phyloP scores from a whole-genome alignment of 2,797 vertebrate species.

The Cuculus canorus region DNA sequence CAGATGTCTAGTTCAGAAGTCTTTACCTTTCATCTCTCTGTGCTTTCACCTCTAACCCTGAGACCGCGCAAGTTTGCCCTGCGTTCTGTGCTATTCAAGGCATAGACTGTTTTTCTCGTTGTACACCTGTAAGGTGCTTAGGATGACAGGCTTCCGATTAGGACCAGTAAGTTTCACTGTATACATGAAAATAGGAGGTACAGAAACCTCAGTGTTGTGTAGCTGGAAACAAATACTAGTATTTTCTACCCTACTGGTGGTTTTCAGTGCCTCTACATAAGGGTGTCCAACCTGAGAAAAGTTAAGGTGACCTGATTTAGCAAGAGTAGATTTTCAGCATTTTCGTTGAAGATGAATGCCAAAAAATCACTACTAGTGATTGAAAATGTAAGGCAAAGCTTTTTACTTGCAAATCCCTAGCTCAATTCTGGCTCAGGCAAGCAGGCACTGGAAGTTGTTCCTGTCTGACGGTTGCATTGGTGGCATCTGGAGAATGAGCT shows the following conservation, averaged over 20 bases:
- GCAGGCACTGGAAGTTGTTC: conserved; percentile 49
- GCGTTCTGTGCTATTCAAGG: background rate
- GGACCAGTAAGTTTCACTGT: background rate
- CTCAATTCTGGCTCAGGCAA: conserved; percentile 55
- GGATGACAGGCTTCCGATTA: background rate
- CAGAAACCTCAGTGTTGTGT: background rate
- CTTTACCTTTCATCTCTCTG: background rate
- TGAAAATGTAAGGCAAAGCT: conserved; percentile 33
- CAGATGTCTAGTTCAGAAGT: background rate
- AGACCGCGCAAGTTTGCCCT: background rate
- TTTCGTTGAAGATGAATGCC: background rate
- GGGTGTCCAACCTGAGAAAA: background rate
- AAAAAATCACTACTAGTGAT: background rate
- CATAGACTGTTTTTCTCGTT: background rate
- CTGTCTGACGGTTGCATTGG: conserved; percentile 50
- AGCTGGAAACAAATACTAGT: background rate
- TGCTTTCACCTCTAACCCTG: background rate
- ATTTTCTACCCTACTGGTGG: background rate
- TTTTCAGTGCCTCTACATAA: background rate
- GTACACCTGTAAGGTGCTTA: background rate
- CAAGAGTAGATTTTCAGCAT: background rate
- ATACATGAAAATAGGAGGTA: background rate
- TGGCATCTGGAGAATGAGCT: conserved; percentile 68
- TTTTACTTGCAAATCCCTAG: conserved; percentile 52
- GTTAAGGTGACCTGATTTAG: background rate